Evolutionary conservation across 2,113 vertebrate genomes (phyloP), one percentile per base, ranked within the genome.

Genomic region (Sprattus sprattus): DNA sequence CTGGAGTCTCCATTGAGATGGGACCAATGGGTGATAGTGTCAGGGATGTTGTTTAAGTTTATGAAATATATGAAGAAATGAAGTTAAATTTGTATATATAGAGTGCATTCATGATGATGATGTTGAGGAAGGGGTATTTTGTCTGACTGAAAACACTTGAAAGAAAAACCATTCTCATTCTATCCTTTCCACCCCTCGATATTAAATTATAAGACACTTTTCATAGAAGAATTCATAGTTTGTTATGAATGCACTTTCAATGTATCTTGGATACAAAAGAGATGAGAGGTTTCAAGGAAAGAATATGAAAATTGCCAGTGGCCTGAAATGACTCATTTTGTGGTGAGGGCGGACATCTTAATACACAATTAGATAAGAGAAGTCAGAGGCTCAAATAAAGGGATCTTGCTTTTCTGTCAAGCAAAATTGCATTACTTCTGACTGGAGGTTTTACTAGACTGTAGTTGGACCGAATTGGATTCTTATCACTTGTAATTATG

Each of bases 131-230:
- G 71, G 28, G 0, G 0, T 3, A 78, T 15, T 39, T 39, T 39
- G 28, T 78, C 28, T 78, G 71, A 32, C 71, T 78, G 71, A 78
- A 78, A 78, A 78, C 28, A 78, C 28, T 78, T 39, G 32, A 78
- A 78, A 32, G 32, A 78, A 32, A 78, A 78, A n/a, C n/a, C 64
- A 32, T 16, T 44, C 71, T 39, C 32, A 78, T 39, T 44, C 28
- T 39, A 15, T 39, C 0, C 54, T 13, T 39, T 78, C 71, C 11
- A 15, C 2, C 11, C 4, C 28, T 39, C 71, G 39, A 78, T 78
- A 78, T 15, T 39, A 78, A 78, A 44, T 78, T 13, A 18, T 78
- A 2, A 32, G 11, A 71, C n/a, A 2, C 10, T 71, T 71, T 71
- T 0, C 11, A 10, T 11, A 25, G 7, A 75, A 15, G 10, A 75